Evolutionary conservation across 2,113 vertebrate genomes (phyloP), one percentile per base, ranked within the genome.

Genomic region (Apteryx mantelli): DNA sequence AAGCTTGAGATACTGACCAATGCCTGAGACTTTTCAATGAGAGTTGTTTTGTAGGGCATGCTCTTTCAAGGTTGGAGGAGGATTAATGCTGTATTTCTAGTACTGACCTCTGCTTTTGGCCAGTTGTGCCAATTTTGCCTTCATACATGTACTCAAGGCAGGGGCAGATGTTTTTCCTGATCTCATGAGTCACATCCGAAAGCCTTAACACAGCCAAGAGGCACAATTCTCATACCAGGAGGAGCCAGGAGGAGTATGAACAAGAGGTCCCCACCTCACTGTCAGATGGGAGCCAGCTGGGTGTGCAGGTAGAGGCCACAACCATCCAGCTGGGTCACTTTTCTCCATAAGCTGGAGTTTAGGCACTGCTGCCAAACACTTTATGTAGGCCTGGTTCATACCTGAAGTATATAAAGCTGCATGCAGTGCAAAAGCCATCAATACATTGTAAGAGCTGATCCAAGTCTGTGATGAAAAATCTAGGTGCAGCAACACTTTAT

Each of bases 201-300:
- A 55, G 69, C 24, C 34, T 40, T 82, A 0, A 1, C n/a, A 16
- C 21, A 53, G 26, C 20, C 26, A 32, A 34, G 55, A 7, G 13
- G 11, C 17, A 20, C 13, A 36, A 9, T 13, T 22, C 0, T 2
- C 19, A 26, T 9, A 9, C 7, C 1, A 1, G 11, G 22, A 73
- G 13, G 42, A 50, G 48, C 19, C n/a, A 56, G 16, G 26, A 56
- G 53, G 24, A 53, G 52, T 26, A 25, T 28, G 53, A 56, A n/a
- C 34, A 56, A 26, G 22, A 5, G 16, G 22, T 16, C 22, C 25
- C 13, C 8, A 4, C 22, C 38, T 30, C 7, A 6, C 73, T 48
- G 34, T 20, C 34, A 55, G 48, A 14, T 0, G 4, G 18, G 28
- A 20, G 22, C 42, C 58, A 28, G 9, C 5, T 24, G 36, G 5